phyloP scores from a whole-genome alignment of 2,888 invertebrate species.

The Temnothorax unifasciatus region DNA sequence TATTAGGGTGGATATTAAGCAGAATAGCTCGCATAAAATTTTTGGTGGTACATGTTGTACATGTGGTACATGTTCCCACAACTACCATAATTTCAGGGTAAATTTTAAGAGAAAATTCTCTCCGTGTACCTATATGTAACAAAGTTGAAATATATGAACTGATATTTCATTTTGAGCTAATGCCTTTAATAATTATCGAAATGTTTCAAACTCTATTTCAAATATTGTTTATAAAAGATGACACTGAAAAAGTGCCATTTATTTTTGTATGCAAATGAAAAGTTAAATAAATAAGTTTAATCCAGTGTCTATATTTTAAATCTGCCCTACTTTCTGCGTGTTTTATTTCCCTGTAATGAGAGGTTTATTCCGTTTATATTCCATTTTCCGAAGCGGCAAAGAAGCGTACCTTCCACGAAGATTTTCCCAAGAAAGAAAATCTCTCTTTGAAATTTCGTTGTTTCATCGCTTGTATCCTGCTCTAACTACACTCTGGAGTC shows the following conservation, averaged over 20 bases:
- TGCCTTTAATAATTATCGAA: neutral
- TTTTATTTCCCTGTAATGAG: slow-evolving; percentile 11
- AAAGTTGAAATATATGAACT: neutral
- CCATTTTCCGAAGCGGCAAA: slow-evolving; percentile 36
- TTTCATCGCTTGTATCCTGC: slow-evolving; percentile 45
- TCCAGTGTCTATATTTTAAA: neutral
- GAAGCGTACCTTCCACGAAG: neutral
- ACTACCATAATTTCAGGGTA: too few species aligned
- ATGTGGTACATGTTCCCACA: too few species aligned
- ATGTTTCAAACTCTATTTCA: neutral
- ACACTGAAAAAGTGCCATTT: neutral
- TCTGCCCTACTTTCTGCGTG: neutral
- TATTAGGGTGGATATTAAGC: too few species aligned
- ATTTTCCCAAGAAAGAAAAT: slow-evolving; percentile 37
- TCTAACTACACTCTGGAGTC: slow-evolving; percentile 59
- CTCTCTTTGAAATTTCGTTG: slow-evolving; percentile 57
- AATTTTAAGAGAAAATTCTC: too few species aligned
- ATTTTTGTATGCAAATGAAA: neutral
- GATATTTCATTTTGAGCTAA: neutral
- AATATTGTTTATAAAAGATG: neutral
- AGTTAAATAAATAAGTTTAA: neutral
- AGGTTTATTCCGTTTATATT: slow-evolving; percentile 39
- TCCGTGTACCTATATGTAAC: too few species aligned
- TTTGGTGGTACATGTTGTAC: too few species aligned
- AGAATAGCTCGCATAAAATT: too few species aligned